Evolutionary conservation across 2,797 vertebrate species (phyloP).

Genomic region (Bradypodion pumilum): DNA sequence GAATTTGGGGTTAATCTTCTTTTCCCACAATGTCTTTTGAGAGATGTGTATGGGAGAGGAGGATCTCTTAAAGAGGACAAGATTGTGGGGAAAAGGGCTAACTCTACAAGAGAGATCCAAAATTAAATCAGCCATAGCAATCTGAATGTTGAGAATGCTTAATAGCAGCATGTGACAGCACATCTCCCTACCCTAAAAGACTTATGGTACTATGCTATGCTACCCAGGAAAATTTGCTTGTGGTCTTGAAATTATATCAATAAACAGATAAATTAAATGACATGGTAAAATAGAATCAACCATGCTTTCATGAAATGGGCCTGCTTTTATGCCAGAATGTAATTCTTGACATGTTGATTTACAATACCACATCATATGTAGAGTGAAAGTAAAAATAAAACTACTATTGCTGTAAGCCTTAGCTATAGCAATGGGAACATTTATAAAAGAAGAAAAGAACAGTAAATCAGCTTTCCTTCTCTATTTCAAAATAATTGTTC

Average conservation of each 20-base stretch:
- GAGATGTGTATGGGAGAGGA: neutral
- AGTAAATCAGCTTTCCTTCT: conserved; percentile 68
- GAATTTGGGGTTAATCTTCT: neutral
- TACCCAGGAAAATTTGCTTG: conserved; percentile 32
- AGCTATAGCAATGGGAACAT: conserved; percentile 46
- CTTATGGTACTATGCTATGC: neutral
- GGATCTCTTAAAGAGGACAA: neutral
- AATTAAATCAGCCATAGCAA: neutral
- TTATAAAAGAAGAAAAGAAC: conserved; percentile 64
- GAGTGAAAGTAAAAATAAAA: conserved; percentile 50
- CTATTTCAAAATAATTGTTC: conserved; percentile 69
- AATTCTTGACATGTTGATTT: conserved; percentile 27
- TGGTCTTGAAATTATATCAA: neutral
- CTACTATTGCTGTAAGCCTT: conserved; percentile 37
- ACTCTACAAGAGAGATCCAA: rapidly evolving
- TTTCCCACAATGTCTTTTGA: neutral
- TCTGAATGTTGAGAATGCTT: rapidly evolving
- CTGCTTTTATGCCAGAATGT: neutral
- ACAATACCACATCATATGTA: rapidly evolving
- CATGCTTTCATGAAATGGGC: conserved; percentile 14
- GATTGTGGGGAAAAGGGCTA: neutral
- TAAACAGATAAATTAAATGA: neutral
- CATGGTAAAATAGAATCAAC: neutral
- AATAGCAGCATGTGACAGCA: neutral
- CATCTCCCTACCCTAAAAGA: neutral